Evolutionary conservation across 1,140 invertebrate species (phyloP), one percentile per base, ranked within the genome.

Genomic region (Copidosoma floridanum): DNA sequence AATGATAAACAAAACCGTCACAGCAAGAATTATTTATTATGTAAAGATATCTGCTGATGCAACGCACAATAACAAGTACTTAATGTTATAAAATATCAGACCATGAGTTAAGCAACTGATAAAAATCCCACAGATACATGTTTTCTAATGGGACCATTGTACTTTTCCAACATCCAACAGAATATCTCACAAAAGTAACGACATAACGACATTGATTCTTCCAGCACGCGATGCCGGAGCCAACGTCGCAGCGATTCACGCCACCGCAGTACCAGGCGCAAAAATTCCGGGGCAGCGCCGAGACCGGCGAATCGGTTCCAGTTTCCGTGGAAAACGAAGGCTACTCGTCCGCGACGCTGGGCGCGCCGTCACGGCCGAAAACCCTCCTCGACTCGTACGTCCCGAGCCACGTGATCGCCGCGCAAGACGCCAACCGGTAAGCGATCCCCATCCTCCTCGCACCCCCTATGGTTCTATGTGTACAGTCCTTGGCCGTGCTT

Each of bases 331-430:
- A 65, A 57, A 64, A 68, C 32, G 70, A 76, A 69, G 43, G 53
- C 60, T 38, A 54, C 61, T 32, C 59, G 65, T 68, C 53, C 27
- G 72, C 53, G 44, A 56, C 66, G 38, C 16, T 55, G 27, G 62
- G 69, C 16, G 29, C 61, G 21, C 55, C 64, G 14, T 57, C 69
- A 0, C 68, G 67, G 21, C 76, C 76, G 0, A 76, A 70, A 64
- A 77, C 76, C 5, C 64, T 80, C 38, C 65, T 80, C 3, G 78
- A 79, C 24, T 70, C 75, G 29, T 80, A 80, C 47, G 56, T 77
- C 10, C 76, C 78, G 1, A 79, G 77, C 63, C 71, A 74, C 21
- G 26, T 80, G 0, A 79, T 78, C 44, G 73, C 72, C 12, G 76
- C 76, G 8, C 75, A 76, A 56, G 76, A 80, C 47, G 61, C 64